Evolutionary conservation across 2,888 invertebrate species (phyloP), one percentile per base, ranked within the genome.

Genomic region (Baccha elongata): DNA sequence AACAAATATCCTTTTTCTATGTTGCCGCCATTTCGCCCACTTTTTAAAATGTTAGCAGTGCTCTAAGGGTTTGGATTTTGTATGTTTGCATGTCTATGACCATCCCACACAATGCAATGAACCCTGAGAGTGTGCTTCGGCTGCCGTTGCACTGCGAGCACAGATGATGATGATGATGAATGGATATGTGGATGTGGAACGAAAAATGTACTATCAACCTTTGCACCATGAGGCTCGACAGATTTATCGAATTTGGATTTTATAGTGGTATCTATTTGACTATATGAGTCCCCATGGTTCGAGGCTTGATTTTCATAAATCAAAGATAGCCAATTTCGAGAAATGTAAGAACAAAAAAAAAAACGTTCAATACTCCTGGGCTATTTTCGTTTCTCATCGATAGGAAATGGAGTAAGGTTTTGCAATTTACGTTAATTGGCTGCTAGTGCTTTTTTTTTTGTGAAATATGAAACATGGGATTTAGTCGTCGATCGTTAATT

Each of bases 91-190:
- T 21, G 53, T 21, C 53, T 37, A 10, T 52, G 32, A 26, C 3
- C 60, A 60, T 35, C 69, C 75, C 79, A 68, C 79, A 68, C 65
- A 78, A 73, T 73, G 50, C 79, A 80, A 50, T 80, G 79, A 80
- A 80, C 79, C 32, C 62, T 64, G 29, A 19, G 32, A 29, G 37
- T 65, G 37, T 44, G 26, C 13, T 50, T 40, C 11, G 46, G 60
- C 50, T 64, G 74, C 62, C 64, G 71, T 58, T 58, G 58, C 58
- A 58, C 55, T 55, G 5, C 64, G n/a, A n/a, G 26, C n/a, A 55
- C 15, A 26, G 40, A 37, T 26, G n/a, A n/a, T n/a, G n/a, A 42
- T 29, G 64, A 71, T 75, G 75, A 81, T 75, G 69, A 81, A 81
- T 81, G 65, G 69, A 21, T 60, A 48, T 71, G 58, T 58, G 65